Conservation (phyloP, 1,140 invertebrate species). For the Drosophila burlai region DNA sequence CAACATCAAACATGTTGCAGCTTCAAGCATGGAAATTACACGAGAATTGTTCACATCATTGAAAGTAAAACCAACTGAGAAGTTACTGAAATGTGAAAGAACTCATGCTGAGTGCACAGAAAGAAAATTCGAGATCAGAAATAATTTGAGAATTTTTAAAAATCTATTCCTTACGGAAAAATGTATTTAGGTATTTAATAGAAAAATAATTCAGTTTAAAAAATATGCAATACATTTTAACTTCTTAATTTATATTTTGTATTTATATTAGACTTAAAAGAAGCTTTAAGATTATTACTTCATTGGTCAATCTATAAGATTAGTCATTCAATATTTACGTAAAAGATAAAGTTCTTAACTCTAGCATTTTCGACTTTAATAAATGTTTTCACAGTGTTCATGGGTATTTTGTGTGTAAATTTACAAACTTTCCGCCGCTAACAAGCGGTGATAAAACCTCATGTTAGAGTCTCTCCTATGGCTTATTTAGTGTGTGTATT, state of each 20-base stretch:
- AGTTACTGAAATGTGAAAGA: slow-evolving; percentile 9
- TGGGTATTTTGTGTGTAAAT: slow-evolving; percentile 60
- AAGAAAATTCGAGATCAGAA: too few species aligned
- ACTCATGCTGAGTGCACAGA: slow-evolving; percentile 33
- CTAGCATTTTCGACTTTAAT: too few species aligned
- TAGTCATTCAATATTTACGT: background rate
- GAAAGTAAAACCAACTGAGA: slow-evolving; percentile 66
- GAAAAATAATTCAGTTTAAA: background rate
- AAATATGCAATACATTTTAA: too few species aligned
- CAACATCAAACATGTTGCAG: slow-evolving; percentile 30
- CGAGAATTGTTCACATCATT: slow-evolving; percentile 39
- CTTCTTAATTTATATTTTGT: too few species aligned
- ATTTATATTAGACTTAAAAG: too few species aligned
- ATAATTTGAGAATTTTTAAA: background rate
- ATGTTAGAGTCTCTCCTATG: slow-evolving; percentile 30
- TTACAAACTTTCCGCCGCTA: slow-evolving; percentile 74
- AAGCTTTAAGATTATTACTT: background rate
- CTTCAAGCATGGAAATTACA: slow-evolving; percentile 19
- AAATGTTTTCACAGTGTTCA: slow-evolving; percentile 2
- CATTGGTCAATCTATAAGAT: background rate
- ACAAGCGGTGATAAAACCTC: slow-evolving; percentile 72
- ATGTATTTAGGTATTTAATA: background rate
- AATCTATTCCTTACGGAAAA: background rate
- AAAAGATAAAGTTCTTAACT: background rate
- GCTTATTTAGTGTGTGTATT: slow-evolving; percentile 38